Percentiles rank a stretch among this genome's conserved stretches.
Evolutionary conservation across 64 coral and sea anemone species (phyloP).

Genomic region (Porites australiensis): DNA sequence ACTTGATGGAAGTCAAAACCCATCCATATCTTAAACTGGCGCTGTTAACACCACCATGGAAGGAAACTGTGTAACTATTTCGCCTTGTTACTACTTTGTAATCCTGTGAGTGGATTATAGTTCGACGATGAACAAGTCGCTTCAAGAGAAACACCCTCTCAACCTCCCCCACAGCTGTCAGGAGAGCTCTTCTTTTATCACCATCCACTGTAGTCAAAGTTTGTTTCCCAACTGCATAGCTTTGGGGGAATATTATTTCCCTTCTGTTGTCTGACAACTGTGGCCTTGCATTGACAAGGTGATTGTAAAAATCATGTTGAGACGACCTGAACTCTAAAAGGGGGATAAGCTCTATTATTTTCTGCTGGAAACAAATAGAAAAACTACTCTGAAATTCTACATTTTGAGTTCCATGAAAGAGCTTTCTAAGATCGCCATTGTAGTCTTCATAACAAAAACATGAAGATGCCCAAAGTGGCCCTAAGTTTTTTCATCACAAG

Average conservation of each 20-base stretch:
- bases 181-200: background rate
- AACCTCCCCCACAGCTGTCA: background rate
- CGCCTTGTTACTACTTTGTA: background rate
- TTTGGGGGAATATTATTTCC: background rate
- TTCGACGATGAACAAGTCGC: background rate
- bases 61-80: conserved; percentile 2
- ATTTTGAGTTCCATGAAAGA: conserved; percentile 42
- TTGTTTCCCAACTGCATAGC: background rate
- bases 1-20: background rate
- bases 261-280: background rate
- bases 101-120: background rate
- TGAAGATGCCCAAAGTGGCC: conserved; percentile 3
- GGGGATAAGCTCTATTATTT: conserved; percentile 13
- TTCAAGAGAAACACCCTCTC: background rate
- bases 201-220: background rate
- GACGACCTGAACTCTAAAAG: background rate
- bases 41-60: background rate
- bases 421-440: conserved; percentile 13
- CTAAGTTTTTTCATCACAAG: background rate
- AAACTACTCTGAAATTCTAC: background rate
- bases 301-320: background rate
- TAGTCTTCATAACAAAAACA: conserved; percentile 33
- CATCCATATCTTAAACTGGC: background rate
- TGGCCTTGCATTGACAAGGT: background rate
- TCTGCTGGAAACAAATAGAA: conserved; percentile 44